Percentiles rank a stretch among this genome's conserved stretches.
phyloP scores from a whole-genome alignment of 2,888 invertebrate species.

The Ectemnius continuus region DNA sequence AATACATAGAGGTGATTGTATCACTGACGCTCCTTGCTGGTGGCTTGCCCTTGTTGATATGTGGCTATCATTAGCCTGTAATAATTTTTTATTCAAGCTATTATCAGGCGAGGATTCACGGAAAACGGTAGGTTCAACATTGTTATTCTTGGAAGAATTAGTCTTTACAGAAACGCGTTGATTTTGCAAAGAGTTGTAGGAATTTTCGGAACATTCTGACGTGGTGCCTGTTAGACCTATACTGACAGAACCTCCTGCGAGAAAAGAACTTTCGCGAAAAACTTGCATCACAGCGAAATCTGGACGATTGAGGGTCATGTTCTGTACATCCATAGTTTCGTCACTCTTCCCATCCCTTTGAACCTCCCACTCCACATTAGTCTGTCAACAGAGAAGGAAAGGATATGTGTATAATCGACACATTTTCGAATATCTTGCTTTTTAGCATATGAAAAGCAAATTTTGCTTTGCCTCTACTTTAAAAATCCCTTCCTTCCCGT shows the following conservation, averaged over 20 bases:
- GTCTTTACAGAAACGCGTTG: constrained; percentile 29
- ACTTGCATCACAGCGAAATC: constrained; percentile 65
- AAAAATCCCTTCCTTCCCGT: constrained; percentile 81
- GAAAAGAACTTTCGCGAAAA: constrained; percentile 67
- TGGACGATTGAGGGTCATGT: constrained; percentile 67
- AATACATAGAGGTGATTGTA: constrained; percentile 64
- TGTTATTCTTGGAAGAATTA: constrained; percentile 33
- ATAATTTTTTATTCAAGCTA: constrained; percentile 23
- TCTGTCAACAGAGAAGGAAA: constrained; percentile 87
- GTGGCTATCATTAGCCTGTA: constrained; percentile 24
- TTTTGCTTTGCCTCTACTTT: constrained; percentile 58
- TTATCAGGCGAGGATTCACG: constrained; percentile 38
- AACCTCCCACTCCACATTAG: constrained; percentile 79
- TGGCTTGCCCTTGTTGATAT: constrained; percentile 44
- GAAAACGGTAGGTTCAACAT: constrained; percentile 16
- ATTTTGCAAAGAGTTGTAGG: constrained; percentile 38
- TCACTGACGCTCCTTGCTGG: constrained; percentile 72
- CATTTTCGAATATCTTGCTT: constrained; percentile 63
- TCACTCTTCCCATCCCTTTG: constrained; percentile 78
- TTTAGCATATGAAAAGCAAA: constrained; percentile 69
- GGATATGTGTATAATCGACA: constrained; percentile 78
- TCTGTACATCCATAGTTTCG: constrained; percentile 74
- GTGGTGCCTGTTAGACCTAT: constrained; percentile 62
- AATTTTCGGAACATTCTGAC: constrained; percentile 42
- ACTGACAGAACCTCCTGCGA: constrained; percentile 68